These are phyloP conservation scores for Asteroscopus sphinx DNA, from an alignment of 2,888 invertebrate species.

Conservation along the genomic window DNA sequence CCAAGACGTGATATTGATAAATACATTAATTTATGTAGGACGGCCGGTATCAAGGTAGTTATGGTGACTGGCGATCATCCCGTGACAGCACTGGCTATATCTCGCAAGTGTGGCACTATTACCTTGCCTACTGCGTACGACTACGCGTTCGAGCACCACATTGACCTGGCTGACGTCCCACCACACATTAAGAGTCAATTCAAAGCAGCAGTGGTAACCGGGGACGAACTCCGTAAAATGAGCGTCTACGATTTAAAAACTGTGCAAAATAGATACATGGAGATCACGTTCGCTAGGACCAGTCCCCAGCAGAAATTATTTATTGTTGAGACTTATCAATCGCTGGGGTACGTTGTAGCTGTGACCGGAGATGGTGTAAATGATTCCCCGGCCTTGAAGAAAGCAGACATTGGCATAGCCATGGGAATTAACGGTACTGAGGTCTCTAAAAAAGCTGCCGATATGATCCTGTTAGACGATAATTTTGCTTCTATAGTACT, in stretches of 20 bases:
- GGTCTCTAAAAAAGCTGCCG: conserved; percentile 96
- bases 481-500: conserved; percentile 96
- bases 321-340: conserved; percentile 94
- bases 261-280: conserved; percentile 90
- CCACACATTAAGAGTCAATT: conserved; percentile 81
- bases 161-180: conserved; percentile 87
- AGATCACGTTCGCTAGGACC: conserved; percentile 94
- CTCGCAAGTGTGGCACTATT: conserved; percentile 91
- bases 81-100: conserved; percentile 93
- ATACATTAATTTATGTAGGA: conserved; percentile 91
- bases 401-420: conserved; percentile 95
- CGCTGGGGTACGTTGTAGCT: conserved; percentile 94
- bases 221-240: conserved; percentile 90
- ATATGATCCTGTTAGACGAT: conserved; percentile 97
- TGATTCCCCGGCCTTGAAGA: conserved; percentile 96
- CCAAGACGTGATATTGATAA: conserved; percentile 91
- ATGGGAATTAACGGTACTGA: conserved; percentile 95
- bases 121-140: conserved; percentile 92
- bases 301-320: conserved; percentile 92
- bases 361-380: conserved; percentile 97
- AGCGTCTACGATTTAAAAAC: conserved; percentile 87
- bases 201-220: conserved; percentile 80
- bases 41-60: conserved; percentile 93
- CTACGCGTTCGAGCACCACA: conserved; percentile 91
- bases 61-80: conserved; percentile 94